Percentiles rank a stretch among this genome's conserved stretches.
phyloP scores from a whole-genome alignment of 2,888 invertebrate species.

The Melipona beecheii region DNA sequence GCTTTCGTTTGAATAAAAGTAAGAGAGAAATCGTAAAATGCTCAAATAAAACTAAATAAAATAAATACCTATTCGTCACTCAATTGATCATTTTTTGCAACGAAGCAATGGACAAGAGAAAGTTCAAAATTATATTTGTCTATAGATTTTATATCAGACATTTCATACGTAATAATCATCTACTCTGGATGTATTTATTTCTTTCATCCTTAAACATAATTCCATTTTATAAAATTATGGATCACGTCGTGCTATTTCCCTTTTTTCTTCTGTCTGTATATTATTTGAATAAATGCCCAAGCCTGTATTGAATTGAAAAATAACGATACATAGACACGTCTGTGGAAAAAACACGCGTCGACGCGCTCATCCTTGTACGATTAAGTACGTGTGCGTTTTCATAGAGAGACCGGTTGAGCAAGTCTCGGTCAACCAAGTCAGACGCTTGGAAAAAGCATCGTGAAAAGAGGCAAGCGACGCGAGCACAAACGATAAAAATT shows the following conservation, averaged over 20 bases:
- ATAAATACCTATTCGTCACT: no score
- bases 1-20: background rate
- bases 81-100: no score
- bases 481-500: slow-evolving; percentile 27
- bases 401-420: slow-evolving; percentile 49
- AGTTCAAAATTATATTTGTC: no score
- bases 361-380: slow-evolving; percentile 59
- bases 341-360: slow-evolving; percentile 4
- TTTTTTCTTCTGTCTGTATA: no score
- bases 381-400: slow-evolving; percentile 24
- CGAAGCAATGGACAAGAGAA: no score
- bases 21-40: background rate
- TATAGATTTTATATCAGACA: no score
- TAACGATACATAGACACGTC: background rate
- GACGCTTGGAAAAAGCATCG: background rate
- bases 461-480: slow-evolving; percentile 21
- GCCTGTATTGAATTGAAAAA: background rate
- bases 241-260: no score
- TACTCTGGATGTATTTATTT: no score
- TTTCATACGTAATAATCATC: no score
- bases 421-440: slow-evolving; percentile 11
- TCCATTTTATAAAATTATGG: no score
- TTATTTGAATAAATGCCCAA: background rate
- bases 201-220: no score
- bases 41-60: no score